A percentile compares a stretch with the other conserved stretches of the same genome.
Conservation (phyloP, 1,140 invertebrate genomes). For the Rhagoletis zephyria region DNA sequence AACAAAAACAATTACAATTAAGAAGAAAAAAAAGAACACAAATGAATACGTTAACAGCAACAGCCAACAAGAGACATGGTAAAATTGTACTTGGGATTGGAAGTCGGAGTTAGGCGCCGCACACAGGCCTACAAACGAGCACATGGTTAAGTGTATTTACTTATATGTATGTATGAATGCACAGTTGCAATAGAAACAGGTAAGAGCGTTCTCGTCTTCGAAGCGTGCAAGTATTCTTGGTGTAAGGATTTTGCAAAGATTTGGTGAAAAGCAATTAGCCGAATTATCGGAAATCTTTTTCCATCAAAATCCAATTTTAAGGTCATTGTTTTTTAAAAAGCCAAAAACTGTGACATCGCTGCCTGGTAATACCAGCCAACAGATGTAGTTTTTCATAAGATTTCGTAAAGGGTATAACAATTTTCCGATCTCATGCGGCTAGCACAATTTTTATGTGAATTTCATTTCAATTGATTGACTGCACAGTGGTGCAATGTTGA, state of each 20-base stretch:
- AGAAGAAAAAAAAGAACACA: neutral
- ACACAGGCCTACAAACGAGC: slow-evolving; percentile 57
- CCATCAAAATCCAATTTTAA: no score
- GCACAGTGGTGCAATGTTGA: neutral
- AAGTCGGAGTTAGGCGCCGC: slow-evolving; percentile 32
- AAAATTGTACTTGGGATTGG: slow-evolving; percentile 47
- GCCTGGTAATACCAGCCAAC: no score
- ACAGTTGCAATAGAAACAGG: neutral
- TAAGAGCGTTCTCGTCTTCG: neutral
- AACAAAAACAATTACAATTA: slow-evolving; percentile 32
- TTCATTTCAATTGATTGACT: neutral
- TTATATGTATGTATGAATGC: slow-evolving; percentile 5
- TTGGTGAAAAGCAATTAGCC: no score
- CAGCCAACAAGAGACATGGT: slow-evolving; percentile 45
- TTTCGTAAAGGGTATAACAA: slow-evolving; percentile 47
- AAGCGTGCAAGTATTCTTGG: no score
- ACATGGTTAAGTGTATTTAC: slow-evolving; percentile 44
- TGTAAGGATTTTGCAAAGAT: no score
- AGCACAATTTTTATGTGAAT: neutral
- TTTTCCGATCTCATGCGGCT: no score
- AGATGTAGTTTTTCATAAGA: no score
- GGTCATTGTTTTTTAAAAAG: no score
- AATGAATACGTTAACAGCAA: slow-evolving; percentile 51
- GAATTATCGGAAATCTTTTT: no score
- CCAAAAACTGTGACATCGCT: no score